Base-by-base conservation (phyloP, 1,140 invertebrate genomes). In the Polypedilum vanderplanki region DNA sequence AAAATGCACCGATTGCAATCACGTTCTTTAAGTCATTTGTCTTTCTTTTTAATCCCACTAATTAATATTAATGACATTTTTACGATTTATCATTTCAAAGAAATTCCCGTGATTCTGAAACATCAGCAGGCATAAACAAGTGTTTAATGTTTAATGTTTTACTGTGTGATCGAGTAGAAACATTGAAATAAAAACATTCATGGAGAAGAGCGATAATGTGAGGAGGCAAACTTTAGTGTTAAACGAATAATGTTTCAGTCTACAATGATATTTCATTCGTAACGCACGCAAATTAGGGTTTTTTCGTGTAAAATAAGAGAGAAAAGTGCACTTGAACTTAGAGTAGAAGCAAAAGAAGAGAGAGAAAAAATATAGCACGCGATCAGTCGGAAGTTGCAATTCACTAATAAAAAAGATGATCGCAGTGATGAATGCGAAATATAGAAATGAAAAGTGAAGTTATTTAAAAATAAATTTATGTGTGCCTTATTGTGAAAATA, bases 341-440 rank as follows among this genome's bases (percentile, higher is more conserved):
- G n/a, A 12, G n/a, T 0, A 57, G 8, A 57, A 57, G 15, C 4
- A 57, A 57, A 57, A 57, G 46, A n/a, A 57, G n/a, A 57, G 12
- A 57, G 15, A 4, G n/a, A 57, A 57, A 57, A 57, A 57, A 57
- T 57, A 57, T n/a, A 57, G 46, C 46, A 57, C 46, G 46, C 46
- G 46, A 57, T 57, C 46, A 57, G 12, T 57, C 46, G 46, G 46
- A 57, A 57, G 46, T 57, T 57, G 46, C 46, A 57, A 57, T 57
- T 57, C 46, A 57, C 15, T 12, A 57, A 57, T n/a, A n/a, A n/a
- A 57, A 57, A 46, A 57, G 46, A 57, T 57, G 46, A 57, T 57
- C n/a, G 46, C n/a, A 57, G 15, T 57, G 15, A 57, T 57, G 12
- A 57, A 57, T 57, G 46, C 12, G n/a, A 57, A 12, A 12, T n/a